These are phyloP conservation scores for Eulemur macaco DNA, from an alignment of 2,113 vertebrate species.

Conservation along the genomic window DNA sequence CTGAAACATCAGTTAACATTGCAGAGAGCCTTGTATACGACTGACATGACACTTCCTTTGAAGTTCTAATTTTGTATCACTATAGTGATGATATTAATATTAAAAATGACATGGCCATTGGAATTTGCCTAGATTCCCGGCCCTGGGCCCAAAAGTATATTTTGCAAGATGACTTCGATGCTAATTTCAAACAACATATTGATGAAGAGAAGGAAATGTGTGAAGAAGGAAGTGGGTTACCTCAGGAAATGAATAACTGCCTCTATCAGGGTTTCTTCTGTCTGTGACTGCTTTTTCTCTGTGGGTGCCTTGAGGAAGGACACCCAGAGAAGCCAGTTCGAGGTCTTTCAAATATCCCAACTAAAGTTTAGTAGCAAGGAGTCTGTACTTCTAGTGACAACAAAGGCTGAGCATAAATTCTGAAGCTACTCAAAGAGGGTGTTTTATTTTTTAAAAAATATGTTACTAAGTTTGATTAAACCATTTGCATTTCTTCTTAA, in stretches of 20 bases:
- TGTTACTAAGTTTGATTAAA: neutral
- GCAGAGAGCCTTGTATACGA: neutral
- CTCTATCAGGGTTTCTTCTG: neutral
- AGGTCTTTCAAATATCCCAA: neutral
- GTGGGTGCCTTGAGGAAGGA: slow-evolving; percentile 13
- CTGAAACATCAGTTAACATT: neutral
- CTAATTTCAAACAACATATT: slow-evolving; percentile 43
- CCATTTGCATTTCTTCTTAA: slow-evolving; percentile 9
- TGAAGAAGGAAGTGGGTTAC: slow-evolving; percentile 67
- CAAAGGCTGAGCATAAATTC: neutral
- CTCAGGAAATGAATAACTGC: slow-evolving; percentile 61
- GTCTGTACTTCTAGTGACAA: neutral
- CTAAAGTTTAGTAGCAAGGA: neutral
- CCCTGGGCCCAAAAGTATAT: neutral
- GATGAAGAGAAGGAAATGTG: slow-evolving; percentile 52
- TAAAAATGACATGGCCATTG: neutral
- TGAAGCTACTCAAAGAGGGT: neutral
- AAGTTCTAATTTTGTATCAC: neutral
- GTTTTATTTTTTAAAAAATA: slow-evolving; percentile 27
- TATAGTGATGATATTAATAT: neutral
- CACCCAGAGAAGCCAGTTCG: neutral
- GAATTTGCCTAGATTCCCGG: neutral
- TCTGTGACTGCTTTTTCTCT: slow-evolving; percentile 5
- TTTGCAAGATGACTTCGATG: neutral
- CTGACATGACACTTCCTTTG: neutral